These are phyloP conservation scores for Meiosimyza decipiens DNA, from an alignment of 2,888 invertebrate genomes.

Conservation along the genomic window DNA sequence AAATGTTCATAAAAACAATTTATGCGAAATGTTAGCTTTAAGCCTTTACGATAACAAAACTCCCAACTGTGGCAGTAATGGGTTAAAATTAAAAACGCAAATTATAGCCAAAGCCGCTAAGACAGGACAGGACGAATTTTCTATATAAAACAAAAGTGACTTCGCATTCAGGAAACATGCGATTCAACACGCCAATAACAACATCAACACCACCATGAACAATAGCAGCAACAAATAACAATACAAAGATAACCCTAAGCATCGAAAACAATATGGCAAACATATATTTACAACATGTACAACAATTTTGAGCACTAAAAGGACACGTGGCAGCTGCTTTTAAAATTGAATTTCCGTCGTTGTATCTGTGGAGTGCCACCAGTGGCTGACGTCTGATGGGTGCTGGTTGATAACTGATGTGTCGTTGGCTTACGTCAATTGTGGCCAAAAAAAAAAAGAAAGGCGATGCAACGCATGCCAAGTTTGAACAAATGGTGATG, in stretches of 20 bases:
- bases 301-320: conserved; percentile 64
- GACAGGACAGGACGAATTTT: too few species aligned
- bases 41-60: too few species aligned
- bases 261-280: conserved; percentile 22
- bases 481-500: too few species aligned
- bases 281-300: too few species aligned
- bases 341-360: conserved; percentile 66
- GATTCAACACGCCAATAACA: conserved; percentile 35
- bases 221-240: conserved; percentile 19
- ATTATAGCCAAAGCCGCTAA: too few species aligned
- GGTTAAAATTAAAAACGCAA: too few species aligned
- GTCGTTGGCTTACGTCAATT: background rate
- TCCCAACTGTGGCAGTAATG: too few species aligned
- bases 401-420: background rate
- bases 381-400: background rate
- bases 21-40: too few species aligned
- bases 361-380: conserved; percentile 33
- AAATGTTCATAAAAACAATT: too few species aligned
- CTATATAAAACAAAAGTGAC: conserved; percentile 15
- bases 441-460: conserved; percentile 21
- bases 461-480: background rate
- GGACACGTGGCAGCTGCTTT: conserved; percentile 67
- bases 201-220: conserved; percentile 11
- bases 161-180: conserved; percentile 32
- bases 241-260: conserved; percentile 20